Evolutionary conservation across 2,113 vertebrate genomes (phyloP).

Genomic region (Bothrops jararaca): DNA sequence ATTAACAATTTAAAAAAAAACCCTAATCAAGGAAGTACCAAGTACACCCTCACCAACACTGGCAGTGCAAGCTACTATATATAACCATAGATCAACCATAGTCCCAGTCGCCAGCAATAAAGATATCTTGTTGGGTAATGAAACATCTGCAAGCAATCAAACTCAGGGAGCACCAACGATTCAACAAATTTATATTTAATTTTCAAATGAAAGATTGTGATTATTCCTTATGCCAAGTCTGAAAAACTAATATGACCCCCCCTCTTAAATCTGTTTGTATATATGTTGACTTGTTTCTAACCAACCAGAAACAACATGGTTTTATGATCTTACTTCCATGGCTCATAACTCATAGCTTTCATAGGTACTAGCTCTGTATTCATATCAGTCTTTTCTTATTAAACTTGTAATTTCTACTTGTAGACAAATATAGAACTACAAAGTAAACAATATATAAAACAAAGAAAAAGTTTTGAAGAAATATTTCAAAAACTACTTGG

Average conservation of each 20-base stretch:
- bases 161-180: background rate
- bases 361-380: background rate
- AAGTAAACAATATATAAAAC: background rate
- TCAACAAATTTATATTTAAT: background rate
- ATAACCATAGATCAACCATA: background rate
- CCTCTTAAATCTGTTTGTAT: background rate
- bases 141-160: background rate
- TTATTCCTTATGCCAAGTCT: background rate
- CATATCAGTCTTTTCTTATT: background rate
- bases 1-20: background rate
- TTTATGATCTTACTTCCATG: background rate
- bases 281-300: background rate
- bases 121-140: background rate
- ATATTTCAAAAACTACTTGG: background rate
- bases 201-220: slow-evolving; percentile 31
- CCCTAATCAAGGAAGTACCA: background rate
- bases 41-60: background rate
- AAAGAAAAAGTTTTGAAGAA: background rate
- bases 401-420: background rate
- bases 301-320: background rate
- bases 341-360: background rate
- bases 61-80: background rate
- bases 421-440: background rate
- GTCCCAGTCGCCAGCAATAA: background rate
- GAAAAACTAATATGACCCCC: background rate